Conservation (phyloP, 1,140 invertebrate species). For the Heliconius hermathena region DNA sequence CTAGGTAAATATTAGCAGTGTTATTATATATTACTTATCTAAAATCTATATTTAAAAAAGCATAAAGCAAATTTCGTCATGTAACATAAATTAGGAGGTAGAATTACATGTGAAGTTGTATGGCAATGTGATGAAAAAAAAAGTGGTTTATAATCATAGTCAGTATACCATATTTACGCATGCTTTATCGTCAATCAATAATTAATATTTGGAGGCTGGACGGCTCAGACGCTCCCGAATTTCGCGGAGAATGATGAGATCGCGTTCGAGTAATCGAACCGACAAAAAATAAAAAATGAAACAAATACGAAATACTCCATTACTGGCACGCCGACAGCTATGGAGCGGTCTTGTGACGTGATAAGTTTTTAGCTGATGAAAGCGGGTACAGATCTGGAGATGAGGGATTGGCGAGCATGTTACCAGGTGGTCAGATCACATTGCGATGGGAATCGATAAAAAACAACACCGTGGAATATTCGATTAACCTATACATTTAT, state of each 20-base stretch:
- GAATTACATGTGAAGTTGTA: constrained; percentile 13
- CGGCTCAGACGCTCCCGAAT: constrained; percentile 77
- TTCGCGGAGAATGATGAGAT: constrained; percentile 77
- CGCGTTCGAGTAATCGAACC: constrained; percentile 80
- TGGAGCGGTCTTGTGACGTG: constrained; percentile 52
- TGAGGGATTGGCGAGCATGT: constrained; percentile 9
- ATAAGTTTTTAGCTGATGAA: constrained; percentile 26
- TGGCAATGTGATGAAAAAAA: constrained; percentile 46
- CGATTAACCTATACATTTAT: constrained; percentile 4
- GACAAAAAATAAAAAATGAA: constrained; percentile 81
- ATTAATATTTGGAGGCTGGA: constrained; percentile 78
- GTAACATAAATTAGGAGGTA: constrained; percentile 3
- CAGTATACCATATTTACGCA: constrained; percentile 67
- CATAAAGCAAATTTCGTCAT: background rate
- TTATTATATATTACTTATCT: constrained; percentile 6
- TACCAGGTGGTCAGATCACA: constrained; percentile 30
- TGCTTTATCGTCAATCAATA: constrained; percentile 80
- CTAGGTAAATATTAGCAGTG: background rate
- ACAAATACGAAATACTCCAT: constrained; percentile 81
- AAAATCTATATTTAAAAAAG: background rate
- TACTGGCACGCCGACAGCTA: constrained; percentile 54
- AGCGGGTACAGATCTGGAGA: constrained; percentile 2
- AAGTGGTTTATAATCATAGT: constrained; percentile 56
- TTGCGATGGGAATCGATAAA: constrained; percentile 13
- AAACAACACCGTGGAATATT: constrained; percentile 12